Evolutionary conservation across 2,888 invertebrate species (phyloP).

Genomic region (Sisyra terminalis): DNA sequence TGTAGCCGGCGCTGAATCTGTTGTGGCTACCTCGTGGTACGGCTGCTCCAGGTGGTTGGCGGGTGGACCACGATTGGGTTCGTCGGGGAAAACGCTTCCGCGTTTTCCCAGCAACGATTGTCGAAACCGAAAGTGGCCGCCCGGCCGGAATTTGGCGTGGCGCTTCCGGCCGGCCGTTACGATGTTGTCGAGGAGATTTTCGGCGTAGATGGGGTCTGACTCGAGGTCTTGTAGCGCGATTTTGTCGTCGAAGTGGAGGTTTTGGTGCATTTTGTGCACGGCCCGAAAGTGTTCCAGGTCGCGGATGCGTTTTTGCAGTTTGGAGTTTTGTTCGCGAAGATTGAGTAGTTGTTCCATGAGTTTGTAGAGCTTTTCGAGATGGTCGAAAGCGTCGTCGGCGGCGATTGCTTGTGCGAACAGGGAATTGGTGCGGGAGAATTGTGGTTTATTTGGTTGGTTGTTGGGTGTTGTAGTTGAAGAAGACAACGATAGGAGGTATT

Average conservation of each 20-base stretch:
- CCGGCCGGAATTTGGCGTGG: conserved; percentile 16
- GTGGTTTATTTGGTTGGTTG: conserved; percentile 16
- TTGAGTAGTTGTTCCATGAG: conserved; percentile 60
- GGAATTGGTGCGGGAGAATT: conserved; percentile 35
- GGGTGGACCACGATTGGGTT: conserved; percentile 5
- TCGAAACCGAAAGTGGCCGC: conserved; percentile 19
- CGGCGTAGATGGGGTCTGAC: conserved; percentile 40
- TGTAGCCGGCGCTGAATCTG: neutral
- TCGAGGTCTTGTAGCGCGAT: conserved; percentile 40
- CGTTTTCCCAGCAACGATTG: conserved; percentile 33
- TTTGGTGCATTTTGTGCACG: conserved; percentile 40
- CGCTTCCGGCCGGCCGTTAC: conserved; percentile 33
- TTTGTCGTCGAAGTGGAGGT: conserved; percentile 25
- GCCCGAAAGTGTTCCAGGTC: conserved; percentile 57
- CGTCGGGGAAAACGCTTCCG: conserved; percentile 5
- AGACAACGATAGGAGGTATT: conserved; percentile 27
- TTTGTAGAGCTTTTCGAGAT: conserved; percentile 60
- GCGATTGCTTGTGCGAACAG: conserved; percentile 38
- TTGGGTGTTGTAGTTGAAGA: conserved; percentile 11
- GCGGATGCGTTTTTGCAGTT: conserved; percentile 46
- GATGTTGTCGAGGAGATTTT: conserved; percentile 46
- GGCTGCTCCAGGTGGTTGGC: conserved; percentile 4
- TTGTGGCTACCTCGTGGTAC: conserved; percentile 6
- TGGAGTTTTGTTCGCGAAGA: conserved; percentile 53
- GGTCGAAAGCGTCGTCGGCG: conserved; percentile 53